Conservation (phyloP, 2,113 vertebrate species). For the Salvator merianae region DNA sequence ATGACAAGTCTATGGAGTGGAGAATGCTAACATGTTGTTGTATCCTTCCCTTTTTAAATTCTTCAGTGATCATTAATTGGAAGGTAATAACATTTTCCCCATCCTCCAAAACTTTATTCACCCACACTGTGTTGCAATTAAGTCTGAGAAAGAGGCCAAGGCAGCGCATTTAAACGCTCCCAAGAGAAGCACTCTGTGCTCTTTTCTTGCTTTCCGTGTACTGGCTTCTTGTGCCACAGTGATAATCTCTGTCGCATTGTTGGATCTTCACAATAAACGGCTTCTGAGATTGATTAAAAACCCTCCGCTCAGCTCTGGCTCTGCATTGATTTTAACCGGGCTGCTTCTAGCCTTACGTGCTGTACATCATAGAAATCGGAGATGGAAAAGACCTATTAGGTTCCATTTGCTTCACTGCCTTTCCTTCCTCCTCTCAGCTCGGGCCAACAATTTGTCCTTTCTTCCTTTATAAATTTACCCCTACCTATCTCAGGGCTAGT, state of each 20-base stretch:
- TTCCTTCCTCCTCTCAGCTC: not conserved
- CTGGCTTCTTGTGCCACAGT: conserved; percentile 27
- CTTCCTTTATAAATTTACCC: not conserved
- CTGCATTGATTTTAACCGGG: conserved; percentile 62
- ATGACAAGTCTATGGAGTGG: not conserved
- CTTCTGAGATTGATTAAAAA: conserved; percentile 69
- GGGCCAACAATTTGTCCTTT: not conserved
- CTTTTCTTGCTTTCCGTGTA: conserved; percentile 47
- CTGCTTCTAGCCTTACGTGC: conserved; percentile 58
- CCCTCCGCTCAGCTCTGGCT: conserved; percentile 43
- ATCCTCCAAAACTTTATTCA: conserved; percentile 17
- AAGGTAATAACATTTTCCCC: conserved; percentile 5
- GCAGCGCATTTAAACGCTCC: conserved; percentile 25
- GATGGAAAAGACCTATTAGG: conserved; percentile 64
- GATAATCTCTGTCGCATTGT: conserved; percentile 65
- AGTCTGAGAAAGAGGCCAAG: conserved; percentile 27
- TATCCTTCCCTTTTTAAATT: conserved; percentile 18
- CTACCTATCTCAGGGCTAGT: conserved; percentile 11
- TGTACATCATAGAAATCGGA: conserved; percentile 62
- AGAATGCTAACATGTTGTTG: not conserved
- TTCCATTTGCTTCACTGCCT: conserved; percentile 27
- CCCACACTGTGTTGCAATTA: conserved; percentile 28
- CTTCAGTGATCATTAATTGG: conserved; percentile 21
- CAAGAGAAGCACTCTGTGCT: conserved; percentile 35
- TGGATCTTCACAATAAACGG: conserved; percentile 56